Evolutionary conservation across 2,888 invertebrate genomes (phyloP).

Genomic region (Drosophila mulleri): DNA sequence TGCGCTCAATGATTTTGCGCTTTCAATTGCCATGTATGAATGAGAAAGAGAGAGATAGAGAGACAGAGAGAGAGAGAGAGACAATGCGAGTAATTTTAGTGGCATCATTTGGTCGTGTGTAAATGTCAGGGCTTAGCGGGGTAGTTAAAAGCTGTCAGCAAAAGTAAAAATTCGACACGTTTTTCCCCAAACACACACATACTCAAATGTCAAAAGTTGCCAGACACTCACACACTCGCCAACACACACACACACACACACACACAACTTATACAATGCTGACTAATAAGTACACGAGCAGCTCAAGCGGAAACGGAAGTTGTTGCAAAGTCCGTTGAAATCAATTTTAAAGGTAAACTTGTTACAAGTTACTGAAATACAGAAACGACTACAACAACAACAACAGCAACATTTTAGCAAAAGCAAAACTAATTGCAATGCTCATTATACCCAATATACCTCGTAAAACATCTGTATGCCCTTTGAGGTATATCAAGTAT

Average conservation of each 20-base stretch:
- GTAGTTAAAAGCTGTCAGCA: conserved; percentile 50
- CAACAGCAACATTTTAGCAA: conserved; percentile 27
- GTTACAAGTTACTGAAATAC: conserved; percentile 45
- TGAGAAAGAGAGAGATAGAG: no score
- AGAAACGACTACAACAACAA: conserved; percentile 16
- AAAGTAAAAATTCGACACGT: conserved; percentile 40
- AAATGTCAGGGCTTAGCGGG: conserved; percentile 42
- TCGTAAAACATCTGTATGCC: not conserved
- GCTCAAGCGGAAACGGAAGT: conserved; percentile 74
- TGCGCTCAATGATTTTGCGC: conserved; percentile 65
- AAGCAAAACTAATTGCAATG: conserved; percentile 68
- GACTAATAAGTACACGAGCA: conserved; percentile 60
- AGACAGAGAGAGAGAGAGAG: not conserved
- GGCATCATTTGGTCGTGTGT: conserved; percentile 42
- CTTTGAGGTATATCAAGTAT: not conserved
- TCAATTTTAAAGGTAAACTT: conserved; percentile 78
- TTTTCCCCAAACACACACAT: conserved; percentile 8
- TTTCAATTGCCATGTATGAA: conserved; percentile 18
- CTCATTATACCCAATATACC: conserved; percentile 57
- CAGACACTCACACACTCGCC: conserved; percentile 19
- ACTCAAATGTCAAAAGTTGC: conserved; percentile 61
- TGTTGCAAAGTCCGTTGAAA: conserved; percentile 76
- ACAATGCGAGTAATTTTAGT: not conserved
- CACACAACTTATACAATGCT: conserved; percentile 45
- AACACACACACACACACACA: conserved; percentile 16